Percentiles rank a stretch among this genome's conserved stretches.
These are phyloP conservation scores for Brenthis daphne DNA, from an alignment of 2,888 invertebrate species.

Conservation along the genomic window DNA sequence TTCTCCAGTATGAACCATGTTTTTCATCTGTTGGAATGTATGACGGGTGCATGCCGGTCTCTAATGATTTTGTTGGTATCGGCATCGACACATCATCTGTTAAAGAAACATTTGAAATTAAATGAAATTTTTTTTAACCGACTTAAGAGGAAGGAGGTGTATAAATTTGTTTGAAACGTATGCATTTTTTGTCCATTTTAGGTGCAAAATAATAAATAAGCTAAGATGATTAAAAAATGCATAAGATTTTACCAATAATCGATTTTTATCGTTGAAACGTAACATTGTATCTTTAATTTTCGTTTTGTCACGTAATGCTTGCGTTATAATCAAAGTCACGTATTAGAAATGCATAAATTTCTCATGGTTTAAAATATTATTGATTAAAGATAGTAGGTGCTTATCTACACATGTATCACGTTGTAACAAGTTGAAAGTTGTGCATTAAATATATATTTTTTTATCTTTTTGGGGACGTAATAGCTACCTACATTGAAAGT, in stretches of 20 bases:
- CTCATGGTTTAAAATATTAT: constrained; percentile 7
- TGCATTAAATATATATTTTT: too few species aligned
- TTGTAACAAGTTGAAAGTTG: too few species aligned
- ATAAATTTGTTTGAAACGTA: too few species aligned
- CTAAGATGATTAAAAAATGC: neutral
- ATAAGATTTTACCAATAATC: neutral
- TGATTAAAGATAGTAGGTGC: constrained; percentile 1
- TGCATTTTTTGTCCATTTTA: too few species aligned
- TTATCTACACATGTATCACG: constrained; percentile 3
- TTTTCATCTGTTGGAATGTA: constrained; percentile 69
- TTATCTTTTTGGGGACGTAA: too few species aligned
- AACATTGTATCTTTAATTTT: constrained; percentile 8
- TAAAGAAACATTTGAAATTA: constrained; percentile 11
- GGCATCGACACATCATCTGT: constrained; percentile 60
- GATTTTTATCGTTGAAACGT: neutral
- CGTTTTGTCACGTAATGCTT: constrained; percentile 16
- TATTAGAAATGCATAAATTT: constrained; percentile 10
- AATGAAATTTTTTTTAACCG: neutral
- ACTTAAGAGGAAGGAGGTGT: neutral
- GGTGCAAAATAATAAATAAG: too few species aligned
- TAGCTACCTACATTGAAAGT: too few species aligned
- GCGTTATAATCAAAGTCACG: constrained; percentile 30
- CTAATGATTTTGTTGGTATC: constrained; percentile 65
- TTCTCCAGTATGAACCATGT: constrained; percentile 68
- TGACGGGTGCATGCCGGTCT: constrained; percentile 64